Conservation (phyloP, 1,140 invertebrate species). For the Aradophagus sp. region DNA sequence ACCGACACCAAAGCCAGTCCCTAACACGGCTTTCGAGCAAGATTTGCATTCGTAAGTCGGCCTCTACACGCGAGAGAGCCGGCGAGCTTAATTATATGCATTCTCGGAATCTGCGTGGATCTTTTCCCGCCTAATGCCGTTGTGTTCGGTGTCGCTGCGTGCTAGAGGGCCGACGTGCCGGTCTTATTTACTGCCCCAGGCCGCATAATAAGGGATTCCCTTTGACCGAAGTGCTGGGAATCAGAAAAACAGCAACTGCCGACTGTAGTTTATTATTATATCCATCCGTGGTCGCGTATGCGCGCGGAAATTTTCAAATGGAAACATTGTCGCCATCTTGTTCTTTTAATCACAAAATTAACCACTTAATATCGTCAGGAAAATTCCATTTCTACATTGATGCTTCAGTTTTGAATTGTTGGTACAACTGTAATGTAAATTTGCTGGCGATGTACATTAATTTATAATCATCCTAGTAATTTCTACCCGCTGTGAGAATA, state of each 20-base stretch:
- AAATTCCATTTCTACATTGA: too few relatives aligned
- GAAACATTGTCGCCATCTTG: too few relatives aligned
- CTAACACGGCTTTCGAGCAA: slow-evolving; percentile 48
- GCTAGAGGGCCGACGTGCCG: slow-evolving; percentile 53
- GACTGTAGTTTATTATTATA: too few relatives aligned
- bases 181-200: slow-evolving; percentile 60
- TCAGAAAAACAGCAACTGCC: slow-evolving; percentile 3
- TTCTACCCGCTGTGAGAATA: too few relatives aligned
- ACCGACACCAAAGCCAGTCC: slow-evolving; percentile 28
- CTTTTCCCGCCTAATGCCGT: slow-evolving; percentile 63
- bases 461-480: too few relatives aligned
- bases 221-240: not conserved
- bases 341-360: too few relatives aligned
- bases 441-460: too few relatives aligned
- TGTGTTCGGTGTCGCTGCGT: slow-evolving; percentile 60
- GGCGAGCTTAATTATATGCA: slow-evolving; percentile 70
- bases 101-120: slow-evolving; percentile 68
- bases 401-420: too few relatives aligned
- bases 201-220: slow-evolving; percentile 58
- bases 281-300: too few relatives aligned
- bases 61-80: slow-evolving; percentile 46
- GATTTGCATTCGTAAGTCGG: slow-evolving; percentile 57
- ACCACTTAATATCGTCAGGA: too few relatives aligned
- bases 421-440: too few relatives aligned
- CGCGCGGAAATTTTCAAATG: too few relatives aligned